Conservation (phyloP, 2,888 invertebrate species). For the Perdita meconis region DNA sequence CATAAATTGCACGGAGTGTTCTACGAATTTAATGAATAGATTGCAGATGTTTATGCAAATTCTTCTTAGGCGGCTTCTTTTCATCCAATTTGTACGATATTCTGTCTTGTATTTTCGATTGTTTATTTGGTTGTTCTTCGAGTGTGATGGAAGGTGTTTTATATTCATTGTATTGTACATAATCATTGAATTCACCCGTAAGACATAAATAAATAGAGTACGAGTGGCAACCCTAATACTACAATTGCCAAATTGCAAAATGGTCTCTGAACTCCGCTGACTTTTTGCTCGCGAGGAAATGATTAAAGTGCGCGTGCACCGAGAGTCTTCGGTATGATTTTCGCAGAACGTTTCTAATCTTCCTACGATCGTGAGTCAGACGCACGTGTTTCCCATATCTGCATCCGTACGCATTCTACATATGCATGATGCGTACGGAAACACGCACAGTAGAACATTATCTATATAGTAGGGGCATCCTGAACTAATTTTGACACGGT, state of each 20-base stretch:
- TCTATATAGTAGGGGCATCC: background rate
- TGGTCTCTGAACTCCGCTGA: background rate
- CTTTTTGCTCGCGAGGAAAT: background rate
- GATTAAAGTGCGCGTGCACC: conserved; percentile 14
- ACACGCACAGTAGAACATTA: background rate
- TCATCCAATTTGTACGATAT: no score
- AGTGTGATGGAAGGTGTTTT: no score
- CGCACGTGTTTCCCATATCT: conserved; percentile 26
- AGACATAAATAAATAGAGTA: no score
- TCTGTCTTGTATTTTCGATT: no score
- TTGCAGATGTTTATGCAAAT: no score
- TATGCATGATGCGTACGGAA: background rate
- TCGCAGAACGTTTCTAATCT: conserved; percentile 7
- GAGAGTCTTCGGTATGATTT: conserved; percentile 24
- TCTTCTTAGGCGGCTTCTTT: no score
- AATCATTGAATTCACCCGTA: no score
- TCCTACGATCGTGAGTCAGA: conserved; percentile 17
- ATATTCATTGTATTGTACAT: no score
- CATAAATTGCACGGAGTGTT: no score
- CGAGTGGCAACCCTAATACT: no score
- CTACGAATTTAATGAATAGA: no score
- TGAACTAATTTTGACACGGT: background rate
- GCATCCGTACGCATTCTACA: conserved; percentile 3
- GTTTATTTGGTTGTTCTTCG: no score
- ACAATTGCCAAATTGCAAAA: background rate